A percentile compares a stretch with the other conserved stretches of the same genome.
Evolutionary conservation across 2,888 invertebrate species (phyloP).

Genomic region (Steromphala cineraria): DNA sequence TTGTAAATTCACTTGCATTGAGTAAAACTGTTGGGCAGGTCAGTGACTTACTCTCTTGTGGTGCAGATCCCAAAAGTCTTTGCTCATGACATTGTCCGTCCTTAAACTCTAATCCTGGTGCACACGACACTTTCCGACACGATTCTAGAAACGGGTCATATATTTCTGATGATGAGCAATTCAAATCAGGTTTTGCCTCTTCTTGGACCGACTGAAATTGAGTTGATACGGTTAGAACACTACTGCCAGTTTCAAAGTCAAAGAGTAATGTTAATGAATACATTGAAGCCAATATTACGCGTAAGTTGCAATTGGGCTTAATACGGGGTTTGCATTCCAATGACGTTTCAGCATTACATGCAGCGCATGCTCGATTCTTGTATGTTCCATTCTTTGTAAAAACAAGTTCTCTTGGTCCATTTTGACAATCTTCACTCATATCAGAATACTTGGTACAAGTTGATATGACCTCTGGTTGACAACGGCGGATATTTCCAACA

Average conservation of each 20-base stretch:
- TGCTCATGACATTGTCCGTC: background rate
- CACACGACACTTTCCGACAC: constrained; percentile 12
- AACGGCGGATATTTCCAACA: background rate
- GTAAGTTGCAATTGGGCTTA: background rate
- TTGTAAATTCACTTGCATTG: background rate
- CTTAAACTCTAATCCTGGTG: background rate
- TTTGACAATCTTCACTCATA: background rate
- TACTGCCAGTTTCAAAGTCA: background rate
- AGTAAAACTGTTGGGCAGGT: background rate
- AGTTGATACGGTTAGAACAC: background rate
- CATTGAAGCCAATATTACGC: background rate
- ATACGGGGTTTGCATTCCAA: background rate
- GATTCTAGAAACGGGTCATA: background rate
- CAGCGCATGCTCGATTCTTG: background rate
- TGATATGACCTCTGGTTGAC: background rate
- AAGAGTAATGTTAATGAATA: background rate
- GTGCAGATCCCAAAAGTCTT: background rate
- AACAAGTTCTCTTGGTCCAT: background rate
- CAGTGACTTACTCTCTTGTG: background rate
- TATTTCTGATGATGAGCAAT: background rate
- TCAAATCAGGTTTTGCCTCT: background rate
- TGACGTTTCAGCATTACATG: background rate
- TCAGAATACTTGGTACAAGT: background rate
- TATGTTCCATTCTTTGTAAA: background rate
- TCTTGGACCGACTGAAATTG: background rate